Base-by-base conservation (phyloP, 2,797 vertebrate species). In the Coendou prehensilis region DNA sequence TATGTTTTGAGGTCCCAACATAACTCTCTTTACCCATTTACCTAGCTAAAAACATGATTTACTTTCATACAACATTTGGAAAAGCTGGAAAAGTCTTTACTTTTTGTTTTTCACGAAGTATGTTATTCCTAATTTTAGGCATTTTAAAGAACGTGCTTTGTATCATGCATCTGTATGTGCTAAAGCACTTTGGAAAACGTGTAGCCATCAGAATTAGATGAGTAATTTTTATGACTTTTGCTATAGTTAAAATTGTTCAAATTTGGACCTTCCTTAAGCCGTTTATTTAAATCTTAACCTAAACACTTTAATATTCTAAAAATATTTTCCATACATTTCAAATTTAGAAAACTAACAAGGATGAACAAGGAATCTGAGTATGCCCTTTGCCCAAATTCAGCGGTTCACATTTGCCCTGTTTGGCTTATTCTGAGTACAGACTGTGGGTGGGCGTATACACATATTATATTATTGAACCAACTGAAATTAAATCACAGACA, bases 401-500 rank as follows among this genome's bases (percentile, higher is more conserved):
- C 33, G 23, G 45, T 87, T 92, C 78, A 63, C 37, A 17, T 89
- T 93, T 82, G 37, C 17, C 28, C 3, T 5, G 10, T 96, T 87
- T 87, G 13, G 57, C 45, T 94, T 69, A 45, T 75, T 57, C 26
- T 76, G 26, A 14, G 9, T 94, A 30, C 83, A 50, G 8, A 83
- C 7, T 82, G 33, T 91, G 45, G 33, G 6, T 90, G 78, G 17
- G 23, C 14, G 5, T 26, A 1, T 69, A n/a, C 9, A 45, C 9
- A 92, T 9, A 30, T 47, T 76, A 15, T 75, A 88, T 91, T 37
- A 50, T 23, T 30, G 9, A 92, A 59, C 33, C 9, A 23, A 88
- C 85, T 84, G 61, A 93, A 37, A 82, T 96, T 71, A 93, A 76
- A 50, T 93, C 78, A 41, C 28, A 76, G 63, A 88, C 59, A 18